Evolutionary conservation across 2,888 invertebrate genomes (phyloP).

Genomic region (Idaea aversata): DNA sequence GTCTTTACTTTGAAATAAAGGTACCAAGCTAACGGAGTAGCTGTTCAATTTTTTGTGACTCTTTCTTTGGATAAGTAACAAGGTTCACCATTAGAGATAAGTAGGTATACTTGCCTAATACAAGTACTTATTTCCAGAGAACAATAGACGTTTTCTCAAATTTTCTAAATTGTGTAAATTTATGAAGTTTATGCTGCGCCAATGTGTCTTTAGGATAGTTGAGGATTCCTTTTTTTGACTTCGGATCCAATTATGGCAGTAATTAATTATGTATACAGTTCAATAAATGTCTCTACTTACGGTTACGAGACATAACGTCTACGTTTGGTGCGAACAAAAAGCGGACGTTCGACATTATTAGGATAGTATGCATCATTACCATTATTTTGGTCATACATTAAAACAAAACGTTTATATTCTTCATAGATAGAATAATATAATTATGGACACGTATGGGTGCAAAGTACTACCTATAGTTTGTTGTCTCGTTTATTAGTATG

Average conservation of each 20-base stretch:
- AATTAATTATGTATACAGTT: constrained; percentile 42
- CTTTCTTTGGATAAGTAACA: constrained; percentile 10
- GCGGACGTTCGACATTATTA: constrained; percentile 60
- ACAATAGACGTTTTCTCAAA: neutral
- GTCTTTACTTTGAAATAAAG: constrained; percentile 39
- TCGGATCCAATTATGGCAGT: neutral
- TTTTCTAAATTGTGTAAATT: neutral
- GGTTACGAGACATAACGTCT: constrained; percentile 42
- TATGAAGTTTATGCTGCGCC: neutral
- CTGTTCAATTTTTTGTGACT: constrained; percentile 8
- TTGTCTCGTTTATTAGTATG: constrained; percentile 44
- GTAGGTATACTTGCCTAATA: neutral
- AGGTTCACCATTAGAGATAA: neutral
- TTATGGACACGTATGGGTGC: constrained; percentile 51
- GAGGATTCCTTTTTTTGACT: neutral
- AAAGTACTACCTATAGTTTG: constrained; percentile 40
- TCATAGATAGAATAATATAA: constrained; percentile 59
- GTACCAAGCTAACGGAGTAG: neutral
- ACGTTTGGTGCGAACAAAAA: constrained; percentile 60
- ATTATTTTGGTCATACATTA: constrained; percentile 67
- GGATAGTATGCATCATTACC: neutral
- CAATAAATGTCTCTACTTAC: constrained; percentile 46
- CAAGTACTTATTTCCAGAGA: neutral
- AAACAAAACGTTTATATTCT: constrained; percentile 72
- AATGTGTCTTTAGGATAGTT: neutral